Evolutionary conservation across 1,140 invertebrate genomes (phyloP).

Genomic region (Saccostrea cuccullata): DNA sequence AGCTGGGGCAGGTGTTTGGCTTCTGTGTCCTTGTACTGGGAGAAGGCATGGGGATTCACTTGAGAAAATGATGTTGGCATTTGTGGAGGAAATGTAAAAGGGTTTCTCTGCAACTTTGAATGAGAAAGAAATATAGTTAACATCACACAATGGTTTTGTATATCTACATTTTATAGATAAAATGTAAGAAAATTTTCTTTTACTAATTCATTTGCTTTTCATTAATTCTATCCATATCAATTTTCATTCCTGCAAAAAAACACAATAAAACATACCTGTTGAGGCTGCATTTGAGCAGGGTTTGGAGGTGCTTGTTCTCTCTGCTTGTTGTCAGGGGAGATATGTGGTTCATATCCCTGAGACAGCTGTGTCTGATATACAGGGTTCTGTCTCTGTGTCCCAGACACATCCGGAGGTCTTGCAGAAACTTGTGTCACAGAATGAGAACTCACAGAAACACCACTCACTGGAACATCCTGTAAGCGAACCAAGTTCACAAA

Average conservation of each 20-base stretch:
- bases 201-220: too few relatives aligned
- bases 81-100: conserved; percentile 54
- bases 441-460: neutral
- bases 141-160: neutral
- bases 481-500: conserved; percentile 49
- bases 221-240: too few relatives aligned
- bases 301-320: neutral
- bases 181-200: too few relatives aligned
- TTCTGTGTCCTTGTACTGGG: conserved; percentile 33
- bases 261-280: neutral
- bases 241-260: neutral
- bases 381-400: conserved; percentile 6
- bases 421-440: conserved; percentile 20
- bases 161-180: too few relatives aligned
- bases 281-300: neutral
- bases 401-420: neutral
- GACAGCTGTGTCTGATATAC: conserved; percentile 20
- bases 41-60: conserved; percentile 40
- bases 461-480: conserved; percentile 2
- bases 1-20: neutral
- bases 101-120: conserved; percentile 30
- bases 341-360: conserved; percentile 17
- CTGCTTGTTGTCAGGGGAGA: conserved; percentile 26
- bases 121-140: neutral
- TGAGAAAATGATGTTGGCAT: conserved; percentile 38